Evolutionary conservation across 2,113 vertebrate genomes (phyloP).

Genomic region (Pedetes capensis): DNA sequence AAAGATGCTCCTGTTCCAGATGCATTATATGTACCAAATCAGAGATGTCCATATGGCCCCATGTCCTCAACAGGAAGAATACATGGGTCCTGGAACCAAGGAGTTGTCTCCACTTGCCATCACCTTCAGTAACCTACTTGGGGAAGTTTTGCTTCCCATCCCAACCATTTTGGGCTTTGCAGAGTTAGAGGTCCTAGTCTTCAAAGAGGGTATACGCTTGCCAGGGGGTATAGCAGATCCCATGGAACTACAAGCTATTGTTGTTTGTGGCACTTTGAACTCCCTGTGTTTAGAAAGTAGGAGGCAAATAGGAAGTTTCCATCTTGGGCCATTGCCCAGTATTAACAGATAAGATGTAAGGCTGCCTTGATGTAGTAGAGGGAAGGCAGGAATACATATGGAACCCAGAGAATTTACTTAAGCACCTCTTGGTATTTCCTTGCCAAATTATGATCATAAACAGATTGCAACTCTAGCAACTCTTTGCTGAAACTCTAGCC

Average conservation of each 20-base stretch:
- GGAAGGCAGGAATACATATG: neutral
- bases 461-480: neutral
- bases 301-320: neutral
- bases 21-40: neutral
- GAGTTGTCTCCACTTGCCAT: neutral
- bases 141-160: neutral
- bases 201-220: neutral
- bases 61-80: neutral
- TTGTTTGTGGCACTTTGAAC: neutral
- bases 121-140: neutral
- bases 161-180: neutral
- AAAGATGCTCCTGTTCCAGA: neutral
- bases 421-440: neutral
- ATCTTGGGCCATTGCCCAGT: neutral
- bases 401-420: neutral
- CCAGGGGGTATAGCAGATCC: neutral
- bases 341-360: neutral
- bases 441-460: neutral
- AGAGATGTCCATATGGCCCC: neutral
- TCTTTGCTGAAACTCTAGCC: neutral
- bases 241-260: neutral
- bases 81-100: neutral
- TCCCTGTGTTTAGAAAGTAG: conserved; percentile 3
- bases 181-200: neutral
- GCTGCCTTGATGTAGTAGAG: neutral